Evolutionary conservation across 2,113 vertebrate species (phyloP).

Genomic region (Emydura subglobosa): DNA sequence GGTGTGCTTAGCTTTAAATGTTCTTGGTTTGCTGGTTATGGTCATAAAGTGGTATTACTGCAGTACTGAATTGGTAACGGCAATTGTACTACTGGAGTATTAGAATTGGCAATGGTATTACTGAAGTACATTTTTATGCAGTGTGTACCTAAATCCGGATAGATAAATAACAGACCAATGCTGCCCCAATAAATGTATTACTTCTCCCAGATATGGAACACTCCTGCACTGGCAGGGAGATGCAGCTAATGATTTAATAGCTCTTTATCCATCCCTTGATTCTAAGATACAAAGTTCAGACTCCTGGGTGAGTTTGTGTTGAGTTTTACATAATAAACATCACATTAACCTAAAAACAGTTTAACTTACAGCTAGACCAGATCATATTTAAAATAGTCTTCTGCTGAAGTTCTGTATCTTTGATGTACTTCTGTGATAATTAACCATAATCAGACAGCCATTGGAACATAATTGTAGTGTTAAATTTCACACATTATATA

Average conservation of each 20-base stretch:
- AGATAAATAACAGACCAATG: not conserved
- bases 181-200: not conserved
- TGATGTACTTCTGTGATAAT: not conserved
- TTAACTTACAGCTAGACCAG: not conserved
- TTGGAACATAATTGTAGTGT: not conserved
- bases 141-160: rapidly evolving
- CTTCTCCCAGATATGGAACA: not conserved
- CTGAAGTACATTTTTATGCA: not conserved
- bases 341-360: not conserved
- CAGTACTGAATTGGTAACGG: too few species aligned
- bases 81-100: too few species aligned
- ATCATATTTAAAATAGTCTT: not conserved
- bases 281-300: not conserved
- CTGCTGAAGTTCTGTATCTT: not conserved
- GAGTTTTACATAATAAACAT: not conserved
- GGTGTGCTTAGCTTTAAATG: not conserved
- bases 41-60: not conserved
- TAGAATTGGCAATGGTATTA: too few species aligned
- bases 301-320: not conserved
- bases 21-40: not conserved
- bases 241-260: not conserved
- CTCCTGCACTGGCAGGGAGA: not conserved
- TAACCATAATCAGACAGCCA: not conserved
- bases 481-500: not conserved
- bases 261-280: not conserved